Evolutionary conservation across 2,113 vertebrate species (phyloP).

Genomic region (Equus quagga): DNA sequence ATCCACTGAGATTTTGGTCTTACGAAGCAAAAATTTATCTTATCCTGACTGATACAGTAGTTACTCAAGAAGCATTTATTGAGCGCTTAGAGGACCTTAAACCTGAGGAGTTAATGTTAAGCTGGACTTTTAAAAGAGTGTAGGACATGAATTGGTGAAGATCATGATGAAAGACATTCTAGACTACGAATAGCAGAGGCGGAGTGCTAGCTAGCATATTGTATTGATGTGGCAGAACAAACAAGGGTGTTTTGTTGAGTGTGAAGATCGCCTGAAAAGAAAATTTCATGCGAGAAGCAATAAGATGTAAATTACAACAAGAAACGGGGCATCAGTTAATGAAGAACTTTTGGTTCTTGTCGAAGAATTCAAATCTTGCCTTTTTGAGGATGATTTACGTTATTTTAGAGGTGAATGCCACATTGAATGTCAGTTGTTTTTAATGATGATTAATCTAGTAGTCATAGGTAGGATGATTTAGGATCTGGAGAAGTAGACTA

Average conservation of each 20-base stretch:
- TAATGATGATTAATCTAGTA: not conserved
- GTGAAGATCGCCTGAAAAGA: not conserved
- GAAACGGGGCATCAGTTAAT: not conserved
- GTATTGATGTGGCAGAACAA: fast-evolving
- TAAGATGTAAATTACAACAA: not conserved
- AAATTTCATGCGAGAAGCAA: not conserved
- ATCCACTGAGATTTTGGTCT: not conserved
- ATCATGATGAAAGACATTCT: not conserved
- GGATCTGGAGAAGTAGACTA: not conserved
- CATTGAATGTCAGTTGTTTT: not conserved
- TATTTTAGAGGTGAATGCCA: not conserved
- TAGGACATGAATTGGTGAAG: not conserved
- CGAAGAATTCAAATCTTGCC: not conserved
- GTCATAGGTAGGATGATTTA: not conserved
- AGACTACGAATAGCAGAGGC: not conserved
- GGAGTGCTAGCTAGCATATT: too few species aligned
- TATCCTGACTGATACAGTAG: not conserved
- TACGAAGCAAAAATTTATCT: not conserved
- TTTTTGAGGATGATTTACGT: not conserved
- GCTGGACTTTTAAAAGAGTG: not conserved
- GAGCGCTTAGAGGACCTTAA: not conserved
- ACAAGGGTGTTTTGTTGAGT: not conserved
- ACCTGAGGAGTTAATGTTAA: not conserved
- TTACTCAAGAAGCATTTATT: not conserved
- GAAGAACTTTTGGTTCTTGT: not conserved